Conservation (phyloP, 2,888 invertebrate genomes). For the Idaea biselata region DNA sequence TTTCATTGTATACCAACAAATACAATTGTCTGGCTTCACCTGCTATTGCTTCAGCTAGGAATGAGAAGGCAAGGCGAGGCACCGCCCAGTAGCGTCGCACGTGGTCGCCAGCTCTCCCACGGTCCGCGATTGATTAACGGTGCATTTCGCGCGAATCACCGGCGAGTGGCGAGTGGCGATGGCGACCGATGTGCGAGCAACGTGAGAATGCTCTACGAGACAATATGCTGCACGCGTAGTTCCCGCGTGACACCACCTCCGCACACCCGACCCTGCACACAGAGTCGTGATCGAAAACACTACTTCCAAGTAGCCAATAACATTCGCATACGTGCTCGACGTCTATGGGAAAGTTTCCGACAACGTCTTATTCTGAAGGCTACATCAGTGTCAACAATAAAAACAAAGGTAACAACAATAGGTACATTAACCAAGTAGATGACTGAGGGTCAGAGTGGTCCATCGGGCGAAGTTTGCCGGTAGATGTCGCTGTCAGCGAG, state of each 20-base stretch:
- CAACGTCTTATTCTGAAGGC: neutral
- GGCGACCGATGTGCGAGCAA: constrained; percentile 21
- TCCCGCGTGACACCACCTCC: constrained; percentile 42
- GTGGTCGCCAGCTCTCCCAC: constrained; percentile 53
- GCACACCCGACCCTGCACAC: constrained; percentile 18
- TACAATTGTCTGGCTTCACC: constrained; percentile 5
- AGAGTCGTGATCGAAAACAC: neutral
- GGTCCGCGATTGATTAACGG: constrained; percentile 63
- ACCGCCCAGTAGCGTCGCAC: constrained; percentile 29
- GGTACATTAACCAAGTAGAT: neutral
- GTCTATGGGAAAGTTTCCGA: constrained; percentile 1
- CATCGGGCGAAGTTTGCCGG: neutral
- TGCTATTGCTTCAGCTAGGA: neutral
- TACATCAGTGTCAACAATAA: neutral
- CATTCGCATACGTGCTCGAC: neutral
- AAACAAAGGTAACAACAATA: neutral
- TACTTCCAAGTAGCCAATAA: neutral
- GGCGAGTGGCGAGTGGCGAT: constrained; percentile 22
- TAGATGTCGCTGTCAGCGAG: constrained; percentile 8
- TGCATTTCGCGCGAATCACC: constrained; percentile 49
- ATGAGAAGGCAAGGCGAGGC: constrained; percentile 10
- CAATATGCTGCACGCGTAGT: constrained; percentile 49
- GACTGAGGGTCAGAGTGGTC: neutral
- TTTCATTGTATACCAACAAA: constrained; percentile 42
- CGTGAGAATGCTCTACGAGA: constrained; percentile 52